Evolutionary conservation across 2,797 vertebrate species (phyloP).

Genomic region (Coccyzus lansbergi): DNA sequence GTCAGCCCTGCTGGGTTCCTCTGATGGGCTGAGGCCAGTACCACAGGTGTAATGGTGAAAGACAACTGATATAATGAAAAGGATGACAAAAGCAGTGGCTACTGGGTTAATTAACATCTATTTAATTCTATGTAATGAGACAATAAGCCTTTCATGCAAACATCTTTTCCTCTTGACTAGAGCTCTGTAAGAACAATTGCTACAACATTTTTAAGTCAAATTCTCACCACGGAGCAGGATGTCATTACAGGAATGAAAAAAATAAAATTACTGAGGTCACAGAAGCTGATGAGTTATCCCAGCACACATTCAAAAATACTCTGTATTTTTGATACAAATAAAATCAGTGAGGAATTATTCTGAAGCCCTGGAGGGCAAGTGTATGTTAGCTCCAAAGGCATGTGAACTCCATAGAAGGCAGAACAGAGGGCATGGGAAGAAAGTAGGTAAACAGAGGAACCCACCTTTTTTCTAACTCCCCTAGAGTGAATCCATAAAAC

Average conservation of each 20-base stretch:
- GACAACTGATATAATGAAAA: neutral
- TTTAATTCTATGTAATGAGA: neutral
- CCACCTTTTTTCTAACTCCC: neutral
- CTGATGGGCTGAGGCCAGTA: neutral
- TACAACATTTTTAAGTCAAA: neutral
- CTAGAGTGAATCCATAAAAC: neutral
- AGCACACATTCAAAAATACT: neutral
- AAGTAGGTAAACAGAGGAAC: neutral
- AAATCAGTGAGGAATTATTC: neutral
- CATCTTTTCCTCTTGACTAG: neutral
- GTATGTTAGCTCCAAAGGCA: neutral
- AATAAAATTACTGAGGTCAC: neutral
- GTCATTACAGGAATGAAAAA: neutral
- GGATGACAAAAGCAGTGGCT: neutral
- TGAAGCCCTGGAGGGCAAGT: neutral
- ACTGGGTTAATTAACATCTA: neutral
- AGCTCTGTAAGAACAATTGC: neutral
- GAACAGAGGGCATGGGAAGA: neutral
- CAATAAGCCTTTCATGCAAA: neutral
- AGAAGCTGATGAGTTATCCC: neutral
- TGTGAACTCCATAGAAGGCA: neutral
- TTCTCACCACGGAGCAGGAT: neutral
- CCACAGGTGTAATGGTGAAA: rapidly evolving
- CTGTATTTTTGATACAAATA: neutral
- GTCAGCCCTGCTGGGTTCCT: neutral